Base-by-base conservation (phyloP, 2,888 invertebrate species). In the Coenonympha arcania region DNA sequence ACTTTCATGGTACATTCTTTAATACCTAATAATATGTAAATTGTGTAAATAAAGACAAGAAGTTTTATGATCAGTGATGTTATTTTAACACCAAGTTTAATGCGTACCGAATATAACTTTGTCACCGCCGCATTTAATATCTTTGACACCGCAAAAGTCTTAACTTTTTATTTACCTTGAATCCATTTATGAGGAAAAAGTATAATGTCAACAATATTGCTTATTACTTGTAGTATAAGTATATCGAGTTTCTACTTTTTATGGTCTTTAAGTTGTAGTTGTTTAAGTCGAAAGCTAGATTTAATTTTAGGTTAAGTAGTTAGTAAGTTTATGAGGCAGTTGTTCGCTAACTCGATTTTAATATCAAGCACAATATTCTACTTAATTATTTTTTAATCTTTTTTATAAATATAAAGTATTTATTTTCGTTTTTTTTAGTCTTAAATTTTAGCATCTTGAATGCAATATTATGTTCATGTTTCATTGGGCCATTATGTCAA, bases 51-150 rank as follows among this genome's bases (percentile, higher is more conserved):
- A 43, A 51, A 56, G 50, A 53, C 39, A 40, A 47, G 44, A 45
- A 52, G 52, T 52, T 56, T 56, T 45, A 56, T 46, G 19, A 36
- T 46, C 47, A 9, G 36, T 28, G 16, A 33, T 55, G 50, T 57
- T 52, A 47, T 52, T 50, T 48, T 52, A 56, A 51, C 56, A 46
- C 28, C 52, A 51, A 31, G 47, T 50, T 45, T 51, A 54, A 44
- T 36, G 43, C 31, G 40, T 54, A 48, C 41, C 33, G 48, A 40
- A 47, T 42, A 33, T 48, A 33, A 50, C 24, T 46, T 50, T 52
- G 49, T 44, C 50, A 44, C 39, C 33, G 20, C 11, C 44, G 36
- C 54, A 57, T n/a, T n/a, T 51, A 54, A 49, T 41, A 44, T 45
- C 16, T 37, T 44, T 44, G 44, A 44, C 48, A 52, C 5, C 30